Evolutionary conservation across 2,888 invertebrate species (phyloP).

Genomic region (Dryobotodes eremita): DNA sequence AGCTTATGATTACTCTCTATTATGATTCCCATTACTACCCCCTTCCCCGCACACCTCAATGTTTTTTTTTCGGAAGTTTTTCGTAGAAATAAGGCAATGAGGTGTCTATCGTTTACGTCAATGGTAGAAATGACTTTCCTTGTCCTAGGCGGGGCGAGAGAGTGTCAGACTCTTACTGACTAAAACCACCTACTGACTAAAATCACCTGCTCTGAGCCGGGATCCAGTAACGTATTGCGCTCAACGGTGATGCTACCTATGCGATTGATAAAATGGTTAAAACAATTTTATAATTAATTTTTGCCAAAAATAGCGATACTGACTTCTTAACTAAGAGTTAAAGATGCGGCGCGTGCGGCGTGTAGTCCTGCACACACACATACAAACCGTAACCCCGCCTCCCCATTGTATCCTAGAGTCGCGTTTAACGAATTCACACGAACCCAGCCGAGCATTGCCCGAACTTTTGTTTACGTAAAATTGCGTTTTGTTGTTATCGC

Average conservation of each 20-base stretch:
- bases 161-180: constrained; percentile 21
- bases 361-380: constrained; percentile 5
- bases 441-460: constrained; percentile 34
- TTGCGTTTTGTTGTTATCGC: constrained; percentile 29
- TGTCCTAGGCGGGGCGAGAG: constrained; percentile 22
- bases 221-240: constrained; percentile 20
- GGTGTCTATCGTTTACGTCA: constrained; percentile 7
- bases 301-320: constrained; percentile 19
- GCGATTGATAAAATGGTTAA: constrained; percentile 23
- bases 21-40: constrained; percentile 20
- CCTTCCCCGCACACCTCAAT: constrained; percentile 9
- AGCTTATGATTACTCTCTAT: constrained; percentile 21
- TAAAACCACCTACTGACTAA: constrained; percentile 19
- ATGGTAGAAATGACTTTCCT: constrained; percentile 25
- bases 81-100: constrained; percentile 14
- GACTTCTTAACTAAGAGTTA: constrained; percentile 17
- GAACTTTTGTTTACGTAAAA: constrained; percentile 37
- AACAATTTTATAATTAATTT: constrained; percentile 26
- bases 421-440: constrained; percentile 27
- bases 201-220: constrained; percentile 23
- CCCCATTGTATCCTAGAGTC: constrained; percentile 22
- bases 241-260: constrained; percentile 27
- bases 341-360: constrained; percentile 24
- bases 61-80: constrained; percentile 17
- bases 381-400: constrained; percentile 4